Evolutionary conservation across 2,113 vertebrate genomes (phyloP), one percentile per base, ranked within the genome.

Genomic region (Ceyx cyanopectus): DNA sequence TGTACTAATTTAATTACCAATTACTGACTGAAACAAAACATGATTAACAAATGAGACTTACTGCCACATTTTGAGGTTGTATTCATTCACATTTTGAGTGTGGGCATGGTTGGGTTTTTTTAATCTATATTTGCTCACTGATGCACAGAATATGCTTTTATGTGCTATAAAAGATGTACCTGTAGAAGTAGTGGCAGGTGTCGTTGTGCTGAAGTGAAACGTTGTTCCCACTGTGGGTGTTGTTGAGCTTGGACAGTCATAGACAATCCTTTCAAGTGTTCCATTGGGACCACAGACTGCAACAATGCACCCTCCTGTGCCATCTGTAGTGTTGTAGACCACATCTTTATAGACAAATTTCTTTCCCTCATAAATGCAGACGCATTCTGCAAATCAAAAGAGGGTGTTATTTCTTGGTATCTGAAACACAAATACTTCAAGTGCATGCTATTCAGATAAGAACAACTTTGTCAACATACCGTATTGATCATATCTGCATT

Each of bases 281-380:
- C 98, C 98, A 15, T 99, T 97, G 14, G 60, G 60, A 14, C 96
- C 97, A 74, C 99, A 99, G 24, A 8, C 74, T 67, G 98, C 99
- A 1, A 88, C 97, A 40, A 99, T 98, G 82, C 99, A 99, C 37
- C 97, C 94, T 37, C 98, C 98, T 3, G 93, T 94, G 27, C 98
- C 99, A 23, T 99, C 99, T 1, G 98, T 98, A 3, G 98, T 99
- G 83, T 98, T 90, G 94, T 99, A 99, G 76, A 99, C 97, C 15
- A 97, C 91, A 2, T 95, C 97, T 1, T 97, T 97, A 2, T 97
- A 98, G 1, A 63, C 63, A 93, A 98, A 99, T 11, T 9, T 95
- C 70, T 85, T 96, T 10, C 98, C 98, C 2, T 97, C 96, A 4
- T 99, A 96, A 58, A 40, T 85, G 78, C 99, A 99, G 65, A 76